These are phyloP conservation scores for Leistus spinibarbis DNA, from an alignment of 2,888 invertebrate species.

Conservation along the genomic window DNA sequence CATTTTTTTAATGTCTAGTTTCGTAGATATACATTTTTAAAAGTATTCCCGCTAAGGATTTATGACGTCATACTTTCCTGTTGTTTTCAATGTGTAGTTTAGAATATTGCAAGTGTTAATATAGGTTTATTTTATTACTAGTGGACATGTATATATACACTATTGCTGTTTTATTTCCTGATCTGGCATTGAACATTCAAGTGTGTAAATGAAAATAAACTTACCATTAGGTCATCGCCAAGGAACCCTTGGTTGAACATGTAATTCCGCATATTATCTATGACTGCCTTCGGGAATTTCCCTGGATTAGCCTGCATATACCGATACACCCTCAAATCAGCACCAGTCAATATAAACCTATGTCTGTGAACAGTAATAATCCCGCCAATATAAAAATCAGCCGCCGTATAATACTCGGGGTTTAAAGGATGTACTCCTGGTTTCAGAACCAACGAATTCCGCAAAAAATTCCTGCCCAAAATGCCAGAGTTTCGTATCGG, in stretches of 20 bases:
- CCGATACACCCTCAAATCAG: constrained; percentile 78
- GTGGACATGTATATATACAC: no score
- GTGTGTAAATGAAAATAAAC: no score
- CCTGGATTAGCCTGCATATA: constrained; percentile 75
- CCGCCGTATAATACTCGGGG: constrained; percentile 77
- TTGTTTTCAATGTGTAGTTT: no score
- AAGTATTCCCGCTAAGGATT: no score
- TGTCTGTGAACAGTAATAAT: constrained; percentile 74
- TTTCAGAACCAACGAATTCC: constrained; percentile 68
- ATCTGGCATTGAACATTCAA: no score
- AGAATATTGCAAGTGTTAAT: no score
- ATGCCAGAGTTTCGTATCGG: constrained; percentile 77
- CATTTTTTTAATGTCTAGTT: no score
- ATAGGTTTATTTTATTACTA: no score
- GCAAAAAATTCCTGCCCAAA: constrained; percentile 74
- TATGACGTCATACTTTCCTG: no score
- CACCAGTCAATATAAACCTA: constrained; percentile 76
- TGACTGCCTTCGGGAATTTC: constrained; percentile 71
- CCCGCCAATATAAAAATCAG: constrained; percentile 80
- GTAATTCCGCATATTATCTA: constrained; percentile 71
- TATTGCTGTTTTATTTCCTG: no score
- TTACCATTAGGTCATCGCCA: constrained; percentile 63
- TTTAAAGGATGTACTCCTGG: constrained; percentile 72
- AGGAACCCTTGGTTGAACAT: constrained; percentile 70
- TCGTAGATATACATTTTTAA: no score